Evolutionary conservation across 1,140 invertebrate species (phyloP).

Genomic region (Drosophila sucinea): DNA sequence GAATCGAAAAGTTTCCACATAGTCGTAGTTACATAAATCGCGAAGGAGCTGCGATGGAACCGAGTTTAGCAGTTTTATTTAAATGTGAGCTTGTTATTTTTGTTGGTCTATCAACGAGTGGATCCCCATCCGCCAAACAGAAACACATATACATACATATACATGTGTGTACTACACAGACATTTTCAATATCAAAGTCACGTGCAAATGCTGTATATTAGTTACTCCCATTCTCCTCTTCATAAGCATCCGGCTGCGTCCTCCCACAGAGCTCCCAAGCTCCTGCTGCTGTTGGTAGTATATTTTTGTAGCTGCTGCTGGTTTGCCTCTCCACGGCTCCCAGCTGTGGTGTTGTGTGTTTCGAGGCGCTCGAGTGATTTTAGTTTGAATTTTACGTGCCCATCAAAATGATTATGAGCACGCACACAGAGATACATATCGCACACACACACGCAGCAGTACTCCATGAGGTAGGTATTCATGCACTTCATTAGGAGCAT

Average conservation of each 20-base stretch:
- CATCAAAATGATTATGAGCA: conserved; percentile 78
- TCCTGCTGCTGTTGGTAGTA: conserved; percentile 22
- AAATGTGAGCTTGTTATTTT: background rate
- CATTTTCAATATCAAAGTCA: conserved; percentile 76
- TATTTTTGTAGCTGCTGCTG: conserved; percentile 3
- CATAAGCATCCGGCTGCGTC: background rate
- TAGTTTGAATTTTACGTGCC: conserved; percentile 78
- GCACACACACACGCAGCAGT: background rate
- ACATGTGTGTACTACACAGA: background rate
- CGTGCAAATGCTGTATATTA: conserved; percentile 77
- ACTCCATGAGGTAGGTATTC: conserved; percentile 64
- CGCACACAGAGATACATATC: conserved; percentile 26
- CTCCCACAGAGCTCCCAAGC: too few relatives aligned
- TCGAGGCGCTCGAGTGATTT: conserved; percentile 70
- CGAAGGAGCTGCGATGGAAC: background rate
- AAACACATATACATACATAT: background rate
- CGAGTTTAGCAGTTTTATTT: background rate
- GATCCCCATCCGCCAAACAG: background rate
- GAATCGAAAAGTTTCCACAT: conserved; percentile 1
- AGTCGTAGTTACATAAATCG: background rate
- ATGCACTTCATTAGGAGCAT: conserved; percentile 75
- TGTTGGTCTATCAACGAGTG: background rate
- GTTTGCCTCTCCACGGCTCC: background rate
- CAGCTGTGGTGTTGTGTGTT: conserved; percentile 22
- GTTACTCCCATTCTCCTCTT: conserved; percentile 35